A percentile compares a stretch with the other conserved stretches of the same genome.
phyloP scores from a whole-genome alignment of 2,797 vertebrate species.

The Chelon auratus region DNA sequence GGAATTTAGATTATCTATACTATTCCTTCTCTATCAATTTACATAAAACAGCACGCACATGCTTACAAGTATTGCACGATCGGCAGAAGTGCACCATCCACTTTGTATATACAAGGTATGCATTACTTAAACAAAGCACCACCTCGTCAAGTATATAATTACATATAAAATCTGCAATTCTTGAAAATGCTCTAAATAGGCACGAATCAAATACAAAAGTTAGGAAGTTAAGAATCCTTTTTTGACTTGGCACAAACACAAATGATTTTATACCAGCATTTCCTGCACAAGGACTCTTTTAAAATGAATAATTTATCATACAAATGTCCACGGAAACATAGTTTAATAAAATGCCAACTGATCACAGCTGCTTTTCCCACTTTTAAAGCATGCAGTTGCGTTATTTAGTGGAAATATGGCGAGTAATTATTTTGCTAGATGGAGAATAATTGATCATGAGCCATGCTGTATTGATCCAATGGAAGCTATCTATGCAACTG shows the following conservation, averaged over 20 bases:
- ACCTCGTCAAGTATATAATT: not conserved
- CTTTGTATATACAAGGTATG: too few species aligned
- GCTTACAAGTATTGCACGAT: not conserved
- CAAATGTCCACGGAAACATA: too few species aligned
- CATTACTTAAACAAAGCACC: not conserved
- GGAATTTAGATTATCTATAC: conserved; percentile 29
- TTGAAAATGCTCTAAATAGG: not conserved
- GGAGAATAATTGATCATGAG: conserved; percentile 6
- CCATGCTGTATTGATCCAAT: conserved; percentile 9
- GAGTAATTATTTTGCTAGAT: conserved; percentile 16
- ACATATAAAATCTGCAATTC: not conserved
- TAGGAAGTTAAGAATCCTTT: not conserved
- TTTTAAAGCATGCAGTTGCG: conserved; percentile 4
- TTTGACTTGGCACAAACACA: conserved; percentile 2
- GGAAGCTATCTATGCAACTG: not conserved
- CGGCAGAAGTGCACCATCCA: not conserved
- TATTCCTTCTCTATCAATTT: not conserved
- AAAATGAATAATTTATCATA: not conserved
- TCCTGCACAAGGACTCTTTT: not conserved
- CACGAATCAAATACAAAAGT: too few species aligned
- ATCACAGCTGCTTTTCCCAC: not conserved
- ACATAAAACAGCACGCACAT: not conserved
- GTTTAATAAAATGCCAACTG: not conserved
- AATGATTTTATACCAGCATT: not conserved
- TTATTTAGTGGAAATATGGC: conserved; percentile 10